Percentiles rank a stretch among this genome's conserved stretches.
phyloP scores from a whole-genome alignment of 2,797 vertebrate species.

The Tragopan temminckii region DNA sequence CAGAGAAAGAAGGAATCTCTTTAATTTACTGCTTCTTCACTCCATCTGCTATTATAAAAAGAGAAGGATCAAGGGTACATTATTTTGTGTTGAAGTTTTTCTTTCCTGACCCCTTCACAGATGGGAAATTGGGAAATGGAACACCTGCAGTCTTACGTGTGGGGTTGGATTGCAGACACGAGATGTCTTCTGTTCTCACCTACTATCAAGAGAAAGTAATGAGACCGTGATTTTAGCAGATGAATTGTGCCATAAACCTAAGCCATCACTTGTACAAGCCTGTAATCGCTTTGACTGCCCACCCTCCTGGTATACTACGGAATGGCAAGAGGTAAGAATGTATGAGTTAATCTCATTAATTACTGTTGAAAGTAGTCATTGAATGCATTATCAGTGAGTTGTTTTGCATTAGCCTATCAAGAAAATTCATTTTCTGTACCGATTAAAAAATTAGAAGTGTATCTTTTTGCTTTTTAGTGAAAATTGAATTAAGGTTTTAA shows the following conservation, averaged over 20 bases:
- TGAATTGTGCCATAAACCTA: conserved; percentile 87
- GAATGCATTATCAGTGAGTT: not conserved
- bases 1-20: not conserved
- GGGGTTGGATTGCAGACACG: conserved; percentile 94
- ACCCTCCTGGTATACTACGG: conserved; percentile 89
- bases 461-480: not conserved
- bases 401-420: not conserved
- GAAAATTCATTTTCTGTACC: not conserved
- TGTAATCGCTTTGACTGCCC: conserved; percentile 97
- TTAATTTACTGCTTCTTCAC: not conserved
- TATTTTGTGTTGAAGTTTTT: conserved; percentile 25
- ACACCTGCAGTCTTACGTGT: conserved; percentile 92
- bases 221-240: conserved; percentile 85
- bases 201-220: conserved; percentile 86
- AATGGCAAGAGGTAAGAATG: conserved; percentile 90
- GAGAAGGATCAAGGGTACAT: not conserved
- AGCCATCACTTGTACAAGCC: conserved; percentile 89
- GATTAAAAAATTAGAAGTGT: not conserved
- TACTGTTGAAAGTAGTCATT: not conserved
- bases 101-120: conserved; percentile 78
- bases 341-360: not conserved
- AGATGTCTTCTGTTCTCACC: conserved; percentile 88
- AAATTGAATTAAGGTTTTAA: not conserved
- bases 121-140: conserved; percentile 93
- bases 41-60: not conserved